Conservation (phyloP, 92 coral and sea anemone species). For the Montipora capitata region DNA sequence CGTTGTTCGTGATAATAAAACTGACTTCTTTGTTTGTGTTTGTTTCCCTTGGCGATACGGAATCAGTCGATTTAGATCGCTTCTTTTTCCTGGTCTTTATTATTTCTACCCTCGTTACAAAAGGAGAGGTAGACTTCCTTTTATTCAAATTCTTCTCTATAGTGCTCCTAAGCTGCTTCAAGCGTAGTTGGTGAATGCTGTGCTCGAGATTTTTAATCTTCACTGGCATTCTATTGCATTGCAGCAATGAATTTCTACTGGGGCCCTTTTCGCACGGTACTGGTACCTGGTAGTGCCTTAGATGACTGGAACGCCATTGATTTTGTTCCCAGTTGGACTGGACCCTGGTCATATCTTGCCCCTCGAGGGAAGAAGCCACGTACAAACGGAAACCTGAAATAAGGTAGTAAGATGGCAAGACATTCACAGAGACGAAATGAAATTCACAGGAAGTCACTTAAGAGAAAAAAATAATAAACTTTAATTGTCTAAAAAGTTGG, state of each 20-base stretch:
- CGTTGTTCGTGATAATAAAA: not conserved
- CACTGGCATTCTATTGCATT: conserved; percentile 68
- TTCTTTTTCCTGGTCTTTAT: conserved; percentile 23
- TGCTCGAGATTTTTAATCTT: conserved; percentile 28
- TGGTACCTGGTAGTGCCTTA: conserved; percentile 35
- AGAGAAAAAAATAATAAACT: not conserved
- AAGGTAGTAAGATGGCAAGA: conserved; percentile 15
- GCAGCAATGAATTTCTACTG: conserved; percentile 57
- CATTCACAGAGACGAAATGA: not conserved
- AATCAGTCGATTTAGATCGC: not conserved
- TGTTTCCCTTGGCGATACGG: not conserved
- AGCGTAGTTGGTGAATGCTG: conserved; percentile 42
- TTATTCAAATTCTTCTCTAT: conserved; percentile 23
- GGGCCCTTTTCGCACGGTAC: conserved; percentile 36
- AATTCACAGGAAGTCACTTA: not conserved
- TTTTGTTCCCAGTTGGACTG: conserved; percentile 56
- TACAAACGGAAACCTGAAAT: not conserved
- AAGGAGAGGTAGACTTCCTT: conserved; percentile 33
- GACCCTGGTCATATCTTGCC: conserved; percentile 48
- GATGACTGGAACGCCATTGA: conserved; percentile 44
- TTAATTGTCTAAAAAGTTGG: not conserved
- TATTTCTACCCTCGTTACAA: conserved; percentile 89
- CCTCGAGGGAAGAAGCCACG: conserved; percentile 5
- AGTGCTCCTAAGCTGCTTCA: conserved; percentile 24
- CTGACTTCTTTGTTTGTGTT: not conserved